Percentiles rank a stretch among this genome's conserved stretches.
Conservation (phyloP, 2,888 invertebrate genomes). For the Encarsia formosa region DNA sequence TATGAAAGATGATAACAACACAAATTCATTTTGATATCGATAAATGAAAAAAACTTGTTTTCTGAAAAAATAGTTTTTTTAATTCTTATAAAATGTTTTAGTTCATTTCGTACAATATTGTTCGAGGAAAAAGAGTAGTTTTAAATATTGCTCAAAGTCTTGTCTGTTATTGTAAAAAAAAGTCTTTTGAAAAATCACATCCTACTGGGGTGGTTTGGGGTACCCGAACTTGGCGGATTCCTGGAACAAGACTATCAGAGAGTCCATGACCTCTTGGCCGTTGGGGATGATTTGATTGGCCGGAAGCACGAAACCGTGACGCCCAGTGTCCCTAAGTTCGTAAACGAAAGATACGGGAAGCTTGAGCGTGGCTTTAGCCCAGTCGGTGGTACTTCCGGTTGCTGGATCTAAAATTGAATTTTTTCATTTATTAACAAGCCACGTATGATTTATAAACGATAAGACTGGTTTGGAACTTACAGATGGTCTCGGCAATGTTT, state of each 20-base stretch:
- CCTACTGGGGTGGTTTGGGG: neutral
- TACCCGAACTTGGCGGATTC: neutral
- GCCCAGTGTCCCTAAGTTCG: slow-evolving; percentile 63
- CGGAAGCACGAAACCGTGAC: slow-evolving; percentile 66
- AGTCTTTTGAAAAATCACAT: neutral
- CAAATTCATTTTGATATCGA: too few relatives aligned
- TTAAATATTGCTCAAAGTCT: too few relatives aligned
- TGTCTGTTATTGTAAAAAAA: too few relatives aligned
- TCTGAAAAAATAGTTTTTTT: neutral
- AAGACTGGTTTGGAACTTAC: slow-evolving; percentile 48
- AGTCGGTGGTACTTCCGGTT: slow-evolving; percentile 38
- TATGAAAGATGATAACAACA: too few relatives aligned
- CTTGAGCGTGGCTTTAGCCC: slow-evolving; percentile 30
- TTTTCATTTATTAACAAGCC: neutral
- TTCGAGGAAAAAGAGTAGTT: too few relatives aligned
- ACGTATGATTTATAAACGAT: neutral
- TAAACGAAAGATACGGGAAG: slow-evolving; percentile 55
- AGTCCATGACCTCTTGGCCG: slow-evolving; percentile 55
- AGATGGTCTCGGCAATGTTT: slow-evolving; percentile 56
- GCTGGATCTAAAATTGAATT: neutral
- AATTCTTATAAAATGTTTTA: too few relatives aligned
- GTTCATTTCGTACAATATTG: too few relatives aligned
- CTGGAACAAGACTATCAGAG: slow-evolving; percentile 24
- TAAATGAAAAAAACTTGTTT: neutral
- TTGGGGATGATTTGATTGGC: slow-evolving; percentile 63